Evolutionary conservation across 2,113 vertebrate genomes (phyloP), one percentile per base, ranked within the genome.

Genomic region (Sorex araneus): DNA sequence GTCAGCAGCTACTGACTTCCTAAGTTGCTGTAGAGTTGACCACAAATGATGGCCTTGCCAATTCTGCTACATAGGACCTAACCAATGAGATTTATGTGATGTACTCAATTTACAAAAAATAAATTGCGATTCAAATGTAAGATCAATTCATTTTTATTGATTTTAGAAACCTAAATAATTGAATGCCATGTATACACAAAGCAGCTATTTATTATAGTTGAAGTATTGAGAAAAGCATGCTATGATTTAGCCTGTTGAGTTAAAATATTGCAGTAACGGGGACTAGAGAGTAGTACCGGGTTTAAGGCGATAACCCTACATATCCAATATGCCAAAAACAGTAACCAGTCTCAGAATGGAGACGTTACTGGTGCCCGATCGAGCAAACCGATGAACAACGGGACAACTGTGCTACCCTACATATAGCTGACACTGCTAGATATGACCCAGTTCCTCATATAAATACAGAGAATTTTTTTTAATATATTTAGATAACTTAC

Each of bases 141-240:
- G 27, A 21, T 57, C 69, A 36, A 36, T 54, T 78, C 23, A 34
- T 36, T 36, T 82, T n/a, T 84, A 57, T 23, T 83, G 21, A 67
- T 87, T 57, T 81, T 60, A 23, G 63, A 89, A 74, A 60, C 36
- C 34, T 77, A 32, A 67, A 25, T 95, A 50, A 60, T 60, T 54
- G 45, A 57, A 27, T 91, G 45, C 47, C 71, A 0, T 80, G 2
- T 84, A 82, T 32, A 89, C 5, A 87, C 45, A 85, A 78, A 84
- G 74, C 36, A 54, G 54, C 21, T 80, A 0, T 83, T 79, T 75
- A 36, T 93, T 28, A 40, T 69, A 67, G 30, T 76, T 40, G 57
- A 84, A 93, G 69, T 67, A 32, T 67, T 45, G 40, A 47, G 43
- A 80, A 36, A 64, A 67, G 13, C 25, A 28, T 80, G 19, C 57